phyloP scores from a whole-genome alignment of 1,140 invertebrate species.

The Papilio xuthus region DNA sequence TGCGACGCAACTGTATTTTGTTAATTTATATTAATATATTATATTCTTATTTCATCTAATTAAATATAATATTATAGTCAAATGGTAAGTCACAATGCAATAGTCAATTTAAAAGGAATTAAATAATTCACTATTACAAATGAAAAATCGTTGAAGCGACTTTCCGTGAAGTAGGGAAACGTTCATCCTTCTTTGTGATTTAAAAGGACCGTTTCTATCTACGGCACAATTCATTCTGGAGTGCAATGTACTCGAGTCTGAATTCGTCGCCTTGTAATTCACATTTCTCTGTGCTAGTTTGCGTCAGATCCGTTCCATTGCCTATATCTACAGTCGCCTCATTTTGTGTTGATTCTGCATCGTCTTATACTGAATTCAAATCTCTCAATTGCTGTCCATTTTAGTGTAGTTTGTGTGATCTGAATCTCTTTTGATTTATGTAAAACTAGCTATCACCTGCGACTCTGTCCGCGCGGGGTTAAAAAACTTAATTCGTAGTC shows the following conservation, averaged over 20 bases:
- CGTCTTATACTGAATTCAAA: neutral
- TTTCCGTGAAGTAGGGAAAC: conserved; percentile 4
- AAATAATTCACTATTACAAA: neutral
- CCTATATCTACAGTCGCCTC: conserved; percentile 21
- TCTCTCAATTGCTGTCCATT: neutral
- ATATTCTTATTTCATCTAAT: too few relatives aligned
- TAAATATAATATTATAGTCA: too few relatives aligned
- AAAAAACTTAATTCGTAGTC: too few relatives aligned
- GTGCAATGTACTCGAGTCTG: conserved; percentile 22
- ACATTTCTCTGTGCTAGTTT: conserved; percentile 18
- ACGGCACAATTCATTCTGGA: conserved; percentile 24
- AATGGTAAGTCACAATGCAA: neutral
- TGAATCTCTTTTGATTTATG: neutral
- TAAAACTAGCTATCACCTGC: too few relatives aligned
- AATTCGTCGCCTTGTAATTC: conserved; percentile 3
- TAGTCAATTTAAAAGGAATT: neutral
- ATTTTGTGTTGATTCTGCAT: conserved; percentile 19
- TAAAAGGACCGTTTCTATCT: conserved; percentile 28
- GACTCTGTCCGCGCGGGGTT: too few relatives aligned
- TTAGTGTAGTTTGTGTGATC: neutral
- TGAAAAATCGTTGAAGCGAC: neutral
- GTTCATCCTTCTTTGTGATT: conserved; percentile 27
- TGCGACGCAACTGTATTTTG: too few relatives aligned
- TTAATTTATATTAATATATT: neutral
- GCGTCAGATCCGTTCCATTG: neutral